Base-by-base conservation (phyloP, 2,888 invertebrate species). In the Zygogramma bicolorata region DNA sequence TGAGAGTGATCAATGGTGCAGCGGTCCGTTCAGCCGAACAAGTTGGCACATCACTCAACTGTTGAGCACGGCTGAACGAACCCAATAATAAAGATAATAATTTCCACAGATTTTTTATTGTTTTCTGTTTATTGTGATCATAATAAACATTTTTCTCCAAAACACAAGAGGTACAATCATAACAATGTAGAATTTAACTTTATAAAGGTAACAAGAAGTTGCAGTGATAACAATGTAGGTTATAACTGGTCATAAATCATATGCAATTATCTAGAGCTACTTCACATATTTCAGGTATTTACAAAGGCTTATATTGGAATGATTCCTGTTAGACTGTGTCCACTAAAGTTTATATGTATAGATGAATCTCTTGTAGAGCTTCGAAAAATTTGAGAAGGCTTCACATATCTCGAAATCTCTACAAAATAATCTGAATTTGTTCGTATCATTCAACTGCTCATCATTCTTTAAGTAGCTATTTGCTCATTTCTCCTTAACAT, bases 151-250 rank as follows among this genome's bases (percentile, higher is more conserved):
- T 68, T 65, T 75, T 69, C 70, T 70, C 59, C 59, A 61, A 62
- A 76, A 73, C 65, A 73, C 40, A 72, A 65, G 71, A 73, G 71
- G 71, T 73, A 76, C 61, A 75, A 75, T 70, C 66, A 73, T 77
- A 77, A 77, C 77, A 77, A 77, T 74, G 73, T 75, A 73, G 72
- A 79, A 78, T 76, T 70, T 75, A 77, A 74, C 70, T 75, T 75
- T 77, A 76, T 77, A 75, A 75, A 80, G 79, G 78, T 80, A 80
- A 79, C 79, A 80, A 80, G 74, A 78, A 77, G 68, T 74, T 73
- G 70, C 71, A 71, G 73, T 75, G 60, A 75, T 76, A 76, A 76
- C 76, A 75, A 73, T 74, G 65, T 70, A 68, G 67, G 59, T 70
- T 72, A 74, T 68, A 74, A 76, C 65, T 72, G 71, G 53, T 66